Percentiles rank a stretch among this genome's conserved stretches.
Conservation (phyloP, 2,113 vertebrate genomes). For the Dendrocopos noguchii region DNA sequence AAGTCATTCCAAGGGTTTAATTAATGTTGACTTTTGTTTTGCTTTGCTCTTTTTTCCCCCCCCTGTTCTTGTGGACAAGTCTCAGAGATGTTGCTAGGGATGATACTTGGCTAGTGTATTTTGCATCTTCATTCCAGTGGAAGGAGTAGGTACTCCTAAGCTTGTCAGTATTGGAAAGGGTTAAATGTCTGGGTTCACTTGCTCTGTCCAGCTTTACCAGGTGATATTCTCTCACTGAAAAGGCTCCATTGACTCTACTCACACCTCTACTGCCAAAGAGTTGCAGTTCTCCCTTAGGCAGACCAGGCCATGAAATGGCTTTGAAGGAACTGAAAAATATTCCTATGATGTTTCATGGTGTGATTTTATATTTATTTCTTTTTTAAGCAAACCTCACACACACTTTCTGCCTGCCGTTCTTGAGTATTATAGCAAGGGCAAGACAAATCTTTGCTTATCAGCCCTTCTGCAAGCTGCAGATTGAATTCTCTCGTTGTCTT, state of each 20-base stretch:
- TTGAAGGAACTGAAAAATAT: conserved; percentile 4
- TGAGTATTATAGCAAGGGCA: neutral
- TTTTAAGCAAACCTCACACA: neutral
- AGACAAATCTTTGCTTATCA: conserved; percentile 34
- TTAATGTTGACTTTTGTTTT: neutral
- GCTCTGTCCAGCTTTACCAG: neutral
- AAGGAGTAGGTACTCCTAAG: neutral
- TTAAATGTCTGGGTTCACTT: neutral
- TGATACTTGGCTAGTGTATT: neutral
- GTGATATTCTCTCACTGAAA: neutral
- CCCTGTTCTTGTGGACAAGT: neutral
- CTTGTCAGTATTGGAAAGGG: neutral
- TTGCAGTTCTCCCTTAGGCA: conserved; percentile 35
- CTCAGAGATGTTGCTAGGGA: neutral
- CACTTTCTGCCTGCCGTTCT: neutral
- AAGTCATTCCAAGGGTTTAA: neutral
- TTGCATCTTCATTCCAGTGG: neutral
- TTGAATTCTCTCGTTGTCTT: conserved; percentile 28
- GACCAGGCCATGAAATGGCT: conserved; percentile 13
- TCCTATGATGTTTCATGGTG: neutral
- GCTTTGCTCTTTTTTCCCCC: neutral
- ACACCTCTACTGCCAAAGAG: conserved; percentile 5
- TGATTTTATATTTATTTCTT: neutral
- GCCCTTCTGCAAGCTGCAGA: conserved; percentile 18
- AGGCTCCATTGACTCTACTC: neutral